phyloP scores from a whole-genome alignment of 2,888 invertebrate species.

The Cantharis flavilabris region DNA sequence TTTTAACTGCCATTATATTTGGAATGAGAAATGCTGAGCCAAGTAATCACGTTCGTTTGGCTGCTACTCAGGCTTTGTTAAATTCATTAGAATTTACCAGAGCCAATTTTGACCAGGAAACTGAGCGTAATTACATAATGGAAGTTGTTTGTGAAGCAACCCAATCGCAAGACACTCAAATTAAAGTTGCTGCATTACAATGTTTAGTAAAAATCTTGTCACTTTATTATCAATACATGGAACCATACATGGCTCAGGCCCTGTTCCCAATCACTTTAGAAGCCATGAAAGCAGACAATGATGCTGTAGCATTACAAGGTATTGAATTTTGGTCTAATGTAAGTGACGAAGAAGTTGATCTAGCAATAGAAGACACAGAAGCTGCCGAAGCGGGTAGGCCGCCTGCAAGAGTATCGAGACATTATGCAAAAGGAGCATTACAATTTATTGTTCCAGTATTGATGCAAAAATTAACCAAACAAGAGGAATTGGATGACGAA shows the following conservation, averaged over 20 bases:
- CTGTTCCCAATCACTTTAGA: constrained; percentile 97
- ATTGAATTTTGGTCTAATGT: constrained; percentile 99
- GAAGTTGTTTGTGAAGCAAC: constrained; percentile 98
- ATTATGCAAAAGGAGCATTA: constrained; percentile 98
- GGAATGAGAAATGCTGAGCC: constrained; percentile 96
- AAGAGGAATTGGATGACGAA: constrained; percentile 97
- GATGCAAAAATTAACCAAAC: constrained; percentile 92
- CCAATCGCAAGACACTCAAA: constrained; percentile 87
- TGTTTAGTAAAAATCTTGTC: constrained; percentile 98
- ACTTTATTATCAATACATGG: constrained; percentile 98
- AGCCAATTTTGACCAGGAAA: constrained; percentile 97
- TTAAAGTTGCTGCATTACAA: constrained; percentile 95
- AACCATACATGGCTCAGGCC: constrained; percentile 97
- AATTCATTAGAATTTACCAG: constrained; percentile 99
- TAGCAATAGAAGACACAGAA: constrained; percentile 92
- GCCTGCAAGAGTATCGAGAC: constrained; percentile 90
- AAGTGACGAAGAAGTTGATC: constrained; percentile 97
- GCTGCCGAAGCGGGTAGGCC: constrained; percentile 91
- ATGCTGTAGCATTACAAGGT: constrained; percentile 96
- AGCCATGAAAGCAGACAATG: constrained; percentile 96
- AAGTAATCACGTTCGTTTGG: constrained; percentile 91
- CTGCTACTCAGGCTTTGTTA: constrained; percentile 93
- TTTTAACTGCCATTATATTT: constrained; percentile 97
- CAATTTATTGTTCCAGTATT: constrained; percentile 94
- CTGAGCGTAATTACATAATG: constrained; percentile 98